Percentiles rank a stretch among this genome's conserved stretches.
Conservation (phyloP, 2,797 vertebrate genomes). For the Enteromius afrohamiltoni region DNA sequence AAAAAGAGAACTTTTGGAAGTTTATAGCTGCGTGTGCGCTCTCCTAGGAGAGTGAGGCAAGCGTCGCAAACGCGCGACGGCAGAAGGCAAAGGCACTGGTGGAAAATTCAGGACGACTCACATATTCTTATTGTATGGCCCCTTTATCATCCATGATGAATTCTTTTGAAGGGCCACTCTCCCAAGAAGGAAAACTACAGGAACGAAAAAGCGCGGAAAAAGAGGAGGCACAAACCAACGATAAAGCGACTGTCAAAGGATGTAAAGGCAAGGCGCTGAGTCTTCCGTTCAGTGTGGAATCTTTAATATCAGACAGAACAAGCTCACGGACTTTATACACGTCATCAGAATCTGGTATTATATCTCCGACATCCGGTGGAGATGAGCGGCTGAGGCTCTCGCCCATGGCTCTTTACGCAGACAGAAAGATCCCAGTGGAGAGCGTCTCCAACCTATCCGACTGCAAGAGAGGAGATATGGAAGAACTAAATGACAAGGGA, state of each 20-base stretch:
- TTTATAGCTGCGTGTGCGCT: slow-evolving; percentile 67
- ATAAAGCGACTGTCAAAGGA: slow-evolving; percentile 68
- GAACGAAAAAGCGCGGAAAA: slow-evolving; percentile 64
- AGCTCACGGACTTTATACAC: slow-evolving; percentile 63
- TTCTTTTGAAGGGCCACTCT: slow-evolving; percentile 76
- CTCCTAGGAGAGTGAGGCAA: slow-evolving; percentile 61
- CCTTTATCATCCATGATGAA: slow-evolving; percentile 82
- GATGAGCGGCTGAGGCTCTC: slow-evolving; percentile 70
- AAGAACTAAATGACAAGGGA: slow-evolving; percentile 72
- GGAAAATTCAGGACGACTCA: slow-evolving; percentile 57
- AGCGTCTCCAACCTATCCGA: slow-evolving; percentile 61
- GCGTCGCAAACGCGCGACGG: slow-evolving; percentile 57
- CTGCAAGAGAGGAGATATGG: slow-evolving; percentile 68
- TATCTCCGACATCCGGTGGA: slow-evolving; percentile 51
- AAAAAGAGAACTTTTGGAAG: slow-evolving; percentile 72
- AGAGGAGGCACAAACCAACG: slow-evolving; percentile 66
- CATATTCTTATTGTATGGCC: slow-evolving; percentile 79
- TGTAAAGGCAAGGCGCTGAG: slow-evolving; percentile 72
- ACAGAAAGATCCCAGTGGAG: slow-evolving; percentile 58
- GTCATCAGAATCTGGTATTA: slow-evolving; percentile 59
- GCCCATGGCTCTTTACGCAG: slow-evolving; percentile 65
- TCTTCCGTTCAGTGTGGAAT: slow-evolving; percentile 85
- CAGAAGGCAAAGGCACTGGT: slow-evolving; percentile 29
- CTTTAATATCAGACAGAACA: slow-evolving; percentile 79
- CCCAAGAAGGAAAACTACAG: slow-evolving; percentile 68